Base-by-base conservation (phyloP, 2,888 invertebrate species). In the Hydropsyche betteni region DNA sequence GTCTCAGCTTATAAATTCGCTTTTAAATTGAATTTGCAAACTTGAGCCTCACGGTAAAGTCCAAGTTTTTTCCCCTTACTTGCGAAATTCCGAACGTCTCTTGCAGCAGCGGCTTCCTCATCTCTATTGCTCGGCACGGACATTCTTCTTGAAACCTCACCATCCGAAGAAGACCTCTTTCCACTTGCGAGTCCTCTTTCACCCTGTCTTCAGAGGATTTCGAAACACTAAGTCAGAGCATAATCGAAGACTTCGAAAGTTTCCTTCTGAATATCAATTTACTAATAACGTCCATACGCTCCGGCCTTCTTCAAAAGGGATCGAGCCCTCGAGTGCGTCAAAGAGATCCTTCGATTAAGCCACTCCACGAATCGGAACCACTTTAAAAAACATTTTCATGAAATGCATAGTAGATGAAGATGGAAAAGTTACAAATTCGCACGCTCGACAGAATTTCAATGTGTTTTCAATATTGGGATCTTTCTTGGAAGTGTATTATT, bases 21-120 rank as follows among this genome's bases (percentile, higher is more conserved):
- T 64, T 64, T 64, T 64, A 64, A 64, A 64, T 64, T 64, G 64
- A 64, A 64, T 64, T 64, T 64, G 64, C 34, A 64, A 64, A 64
- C 64, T 64, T 36, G 5, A 12, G 36, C 34, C 36, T 24, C 24
- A 24, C 44, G 44, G 44, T 4, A 36, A 64, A 24, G 24, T 36
- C 36, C 34, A 34, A 36, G 34, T 64, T 64, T 64, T 64, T 64
- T 55, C 55, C 55, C 14, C 55, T 55, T n/a, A 55, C 16, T 16
- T 16, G 55, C 16, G 16, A 16, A 16, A 16, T 55, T 55, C 55
- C 55, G 55, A 44, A 44, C 44, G 44, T 44, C 44, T 6, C 44
- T 44, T 44, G 44, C 44, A 44, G 55, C 55, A 14, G 8, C 51
- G 51, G 55, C 55, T 55, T 16, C 55, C 16, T 55, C n/a, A 55